These are phyloP conservation scores for Apodemia hepburni DNA, from an alignment of 2,888 invertebrate species.

Conservation along the genomic window DNA sequence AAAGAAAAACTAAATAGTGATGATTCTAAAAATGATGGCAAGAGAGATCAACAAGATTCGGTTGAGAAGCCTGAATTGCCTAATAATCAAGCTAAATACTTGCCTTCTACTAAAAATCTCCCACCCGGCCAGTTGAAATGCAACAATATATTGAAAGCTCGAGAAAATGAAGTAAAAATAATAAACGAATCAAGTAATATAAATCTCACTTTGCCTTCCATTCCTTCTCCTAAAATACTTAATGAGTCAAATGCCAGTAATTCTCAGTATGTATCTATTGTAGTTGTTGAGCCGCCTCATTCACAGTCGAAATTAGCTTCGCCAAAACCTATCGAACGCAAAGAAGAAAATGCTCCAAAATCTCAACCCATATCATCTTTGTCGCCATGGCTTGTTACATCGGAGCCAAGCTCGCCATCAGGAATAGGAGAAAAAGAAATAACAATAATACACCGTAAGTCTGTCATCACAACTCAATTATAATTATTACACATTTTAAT, in stretches of 20 bases:
- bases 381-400: slow-evolving; percentile 91
- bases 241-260: slow-evolving; percentile 74
- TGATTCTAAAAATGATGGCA: slow-evolving; percentile 83
- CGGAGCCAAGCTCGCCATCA: slow-evolving; percentile 84
- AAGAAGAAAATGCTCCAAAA: slow-evolving; percentile 74
- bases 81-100: slow-evolving; percentile 85
- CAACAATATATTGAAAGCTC: slow-evolving; percentile 93
- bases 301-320: slow-evolving; percentile 55
- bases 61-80: slow-evolving; percentile 79
- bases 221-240: slow-evolving; percentile 73
- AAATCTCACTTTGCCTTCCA: slow-evolving; percentile 66
- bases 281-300: slow-evolving; percentile 69
- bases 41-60: slow-evolving; percentile 74
- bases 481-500: too few species aligned
- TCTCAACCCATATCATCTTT: slow-evolving; percentile 83
- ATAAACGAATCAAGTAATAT: slow-evolving; percentile 68
- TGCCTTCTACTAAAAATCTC: slow-evolving; percentile 84
- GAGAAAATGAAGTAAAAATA: slow-evolving; percentile 72
- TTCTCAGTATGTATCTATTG: slow-evolving; percentile 74
- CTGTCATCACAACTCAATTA: slow-evolving; percentile 93
- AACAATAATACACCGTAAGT: slow-evolving; percentile 89
- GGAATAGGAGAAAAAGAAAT: slow-evolving; percentile 83
- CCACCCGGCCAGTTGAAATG: slow-evolving; percentile 96
- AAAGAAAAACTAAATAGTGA: slow-evolving; percentile 80
- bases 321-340: slow-evolving; percentile 72